Evolutionary conservation across 2,113 vertebrate genomes (phyloP), one percentile per base, ranked within the genome.

Genomic region (Phrynosoma platyrhinos): DNA sequence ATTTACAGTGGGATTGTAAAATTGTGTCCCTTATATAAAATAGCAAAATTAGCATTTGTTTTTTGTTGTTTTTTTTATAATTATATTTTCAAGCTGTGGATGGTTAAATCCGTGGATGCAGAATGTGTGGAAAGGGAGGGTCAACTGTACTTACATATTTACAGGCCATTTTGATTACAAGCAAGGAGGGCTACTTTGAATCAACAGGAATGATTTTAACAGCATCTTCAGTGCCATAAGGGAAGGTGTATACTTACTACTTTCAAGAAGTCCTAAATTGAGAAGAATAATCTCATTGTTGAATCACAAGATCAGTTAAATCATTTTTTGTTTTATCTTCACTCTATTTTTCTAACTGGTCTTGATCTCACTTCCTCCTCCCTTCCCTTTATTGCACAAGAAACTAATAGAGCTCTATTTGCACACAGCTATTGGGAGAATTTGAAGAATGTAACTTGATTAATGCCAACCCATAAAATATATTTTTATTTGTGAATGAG

Each of bases 201-300:
- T 62, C 12, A 14, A 62, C 58, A 62, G 58, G 58, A 18, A 62
- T 18, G 42, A 14, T 62, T 62, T 16, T 62, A 62, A 13, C 14
- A 62, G 58, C 58, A 16, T 62, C 10, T 62, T 62, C 58, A 62
- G 58, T 62, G 20, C 40, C 62, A 66, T n/a, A 62, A 83, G 32
- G 90, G 72, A 0, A 0, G 69, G 5, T 14, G 0, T 23, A 90
- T 79, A 86, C 20, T 75, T 64, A 42, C 16, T 32, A 86, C 21
- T 68, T 62, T 62, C 13, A 86, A 90, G 89, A 85, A 75, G 4
- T 82, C 69, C 81, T n/a, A 13, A 12, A 23, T 79, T 79, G 79
- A 85, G 80, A 5, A 88, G 86, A 90, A 66, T 58, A 86, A 30
- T 36, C 68, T 76, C 47, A n/a, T 36, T 89, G 86, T 52, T 79